Conservation (phyloP, 2,113 vertebrate species). For the Ellobius talpinus region DNA sequence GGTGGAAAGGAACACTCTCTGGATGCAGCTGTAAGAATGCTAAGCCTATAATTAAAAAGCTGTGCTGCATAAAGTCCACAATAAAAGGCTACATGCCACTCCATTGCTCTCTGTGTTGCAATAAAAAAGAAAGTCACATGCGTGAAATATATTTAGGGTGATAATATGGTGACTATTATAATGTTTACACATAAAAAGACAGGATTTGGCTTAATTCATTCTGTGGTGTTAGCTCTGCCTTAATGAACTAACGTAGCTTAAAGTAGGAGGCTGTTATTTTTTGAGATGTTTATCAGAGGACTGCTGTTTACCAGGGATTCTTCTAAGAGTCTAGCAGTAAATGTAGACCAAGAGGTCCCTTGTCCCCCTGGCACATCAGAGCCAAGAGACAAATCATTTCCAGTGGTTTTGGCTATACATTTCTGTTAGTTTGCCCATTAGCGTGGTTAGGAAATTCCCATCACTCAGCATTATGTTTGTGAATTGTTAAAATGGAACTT, state of each 20-base stretch:
- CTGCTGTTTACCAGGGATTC: not conserved
- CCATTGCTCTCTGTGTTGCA: conserved; percentile 31
- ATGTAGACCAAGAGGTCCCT: not conserved
- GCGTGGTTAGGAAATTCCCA: conserved; percentile 1
- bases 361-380: not conserved
- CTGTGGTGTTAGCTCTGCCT: not conserved
- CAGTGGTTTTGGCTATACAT: conserved; percentile 14
- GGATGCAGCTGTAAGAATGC: not conserved
- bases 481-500: conserved; percentile 33
- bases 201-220: conserved; percentile 5
- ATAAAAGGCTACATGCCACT: not conserved
- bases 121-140: not conserved
- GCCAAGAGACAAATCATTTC: conserved; percentile 13
- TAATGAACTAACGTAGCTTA: not conserved
- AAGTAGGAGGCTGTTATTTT: conserved; percentile 32
- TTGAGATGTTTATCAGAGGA: not conserved
- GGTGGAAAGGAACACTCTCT: not conserved
- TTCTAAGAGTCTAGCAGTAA: not conserved
- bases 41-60: not conserved
- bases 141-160: conserved; percentile 10
- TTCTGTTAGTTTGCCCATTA: conserved; percentile 34
- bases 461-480: not conserved
- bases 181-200: not conserved
- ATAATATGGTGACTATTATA: not conserved
- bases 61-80: not conserved